These are phyloP conservation scores for Pandemis heparana DNA, from an alignment of 2,888 invertebrate species.

Conservation along the genomic window DNA sequence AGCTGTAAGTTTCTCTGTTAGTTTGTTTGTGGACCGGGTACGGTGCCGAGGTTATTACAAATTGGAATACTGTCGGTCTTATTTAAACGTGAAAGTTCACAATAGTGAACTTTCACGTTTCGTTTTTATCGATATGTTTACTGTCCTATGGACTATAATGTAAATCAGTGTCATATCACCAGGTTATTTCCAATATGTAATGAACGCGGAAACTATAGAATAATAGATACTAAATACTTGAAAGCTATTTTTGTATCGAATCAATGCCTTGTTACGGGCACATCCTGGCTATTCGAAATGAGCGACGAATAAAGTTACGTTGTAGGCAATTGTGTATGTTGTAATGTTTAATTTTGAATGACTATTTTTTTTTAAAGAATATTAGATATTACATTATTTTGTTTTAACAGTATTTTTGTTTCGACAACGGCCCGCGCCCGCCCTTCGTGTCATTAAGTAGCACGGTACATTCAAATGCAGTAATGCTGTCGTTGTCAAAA, in stretches of 20 bases:
- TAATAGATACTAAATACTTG: not conserved
- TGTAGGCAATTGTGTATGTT: slow-evolving; percentile 12
- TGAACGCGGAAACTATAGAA: not conserved
- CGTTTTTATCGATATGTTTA: not conserved
- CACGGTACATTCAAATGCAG: not conserved
- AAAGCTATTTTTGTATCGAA: slow-evolving; percentile 17
- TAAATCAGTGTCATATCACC: too few relatives aligned
- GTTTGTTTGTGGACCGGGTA: slow-evolving; percentile 30
- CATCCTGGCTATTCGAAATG: not conserved
- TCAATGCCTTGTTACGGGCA: slow-evolving; percentile 5
- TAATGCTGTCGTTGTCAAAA: not conserved
- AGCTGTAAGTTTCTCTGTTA: slow-evolving; percentile 31
- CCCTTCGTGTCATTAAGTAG: not conserved
- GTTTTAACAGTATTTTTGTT: slow-evolving; percentile 13
- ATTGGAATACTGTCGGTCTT: not conserved
- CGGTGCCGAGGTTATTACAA: slow-evolving; percentile 1
- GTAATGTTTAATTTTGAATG: slow-evolving; percentile 10
- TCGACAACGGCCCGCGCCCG: slow-evolving; percentile 11
- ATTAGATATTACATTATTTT: slow-evolving; percentile 9
- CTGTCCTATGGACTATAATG: not conserved
- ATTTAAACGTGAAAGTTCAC: too few relatives aligned
- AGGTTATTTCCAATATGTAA: not conserved
- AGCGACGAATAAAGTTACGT: not conserved
- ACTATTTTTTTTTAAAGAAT: slow-evolving; percentile 1
- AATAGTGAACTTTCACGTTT: not conserved